Evolutionary conservation across 2,113 vertebrate species (phyloP).

Genomic region (Rhineura floridana): DNA sequence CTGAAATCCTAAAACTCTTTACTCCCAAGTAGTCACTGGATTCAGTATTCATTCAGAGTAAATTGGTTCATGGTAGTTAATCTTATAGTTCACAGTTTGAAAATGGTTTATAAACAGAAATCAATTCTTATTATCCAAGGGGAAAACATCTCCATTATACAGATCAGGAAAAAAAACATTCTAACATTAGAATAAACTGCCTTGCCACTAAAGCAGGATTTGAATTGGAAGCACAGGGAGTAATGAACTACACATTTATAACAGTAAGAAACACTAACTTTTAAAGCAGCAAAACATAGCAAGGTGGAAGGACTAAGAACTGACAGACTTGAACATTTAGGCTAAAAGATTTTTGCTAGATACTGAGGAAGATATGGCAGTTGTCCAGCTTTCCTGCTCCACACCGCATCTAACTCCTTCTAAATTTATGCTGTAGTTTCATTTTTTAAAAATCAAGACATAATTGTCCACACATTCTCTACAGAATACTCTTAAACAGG

Average conservation of each 20-base stretch:
- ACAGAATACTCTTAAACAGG: conserved; percentile 2
- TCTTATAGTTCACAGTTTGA: background rate
- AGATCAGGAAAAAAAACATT: background rate
- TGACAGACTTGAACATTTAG: background rate
- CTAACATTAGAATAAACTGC: background rate
- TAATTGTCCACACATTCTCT: background rate
- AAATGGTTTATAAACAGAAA: background rate
- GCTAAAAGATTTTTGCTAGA: background rate
- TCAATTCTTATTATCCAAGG: background rate
- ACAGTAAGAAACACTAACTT: background rate
- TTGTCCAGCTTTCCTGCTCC: too few relatives aligned
- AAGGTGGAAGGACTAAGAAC: background rate
- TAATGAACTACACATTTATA: background rate
- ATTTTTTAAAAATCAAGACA: background rate
- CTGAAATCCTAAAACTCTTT: background rate
- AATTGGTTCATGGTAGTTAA: background rate
- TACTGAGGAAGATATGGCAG: background rate
- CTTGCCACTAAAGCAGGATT: background rate
- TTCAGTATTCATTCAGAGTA: conserved; percentile 5
- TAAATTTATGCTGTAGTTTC: background rate
- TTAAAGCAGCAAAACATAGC: background rate
- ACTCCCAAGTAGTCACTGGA: background rate
- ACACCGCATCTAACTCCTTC: background rate
- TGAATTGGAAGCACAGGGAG: background rate
- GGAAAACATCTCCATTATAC: background rate